A percentile compares a stretch with the other conserved stretches of the same genome.
These are phyloP conservation scores for Biston betularia DNA, from an alignment of 2,888 invertebrate species.

Conservation along the genomic window DNA sequence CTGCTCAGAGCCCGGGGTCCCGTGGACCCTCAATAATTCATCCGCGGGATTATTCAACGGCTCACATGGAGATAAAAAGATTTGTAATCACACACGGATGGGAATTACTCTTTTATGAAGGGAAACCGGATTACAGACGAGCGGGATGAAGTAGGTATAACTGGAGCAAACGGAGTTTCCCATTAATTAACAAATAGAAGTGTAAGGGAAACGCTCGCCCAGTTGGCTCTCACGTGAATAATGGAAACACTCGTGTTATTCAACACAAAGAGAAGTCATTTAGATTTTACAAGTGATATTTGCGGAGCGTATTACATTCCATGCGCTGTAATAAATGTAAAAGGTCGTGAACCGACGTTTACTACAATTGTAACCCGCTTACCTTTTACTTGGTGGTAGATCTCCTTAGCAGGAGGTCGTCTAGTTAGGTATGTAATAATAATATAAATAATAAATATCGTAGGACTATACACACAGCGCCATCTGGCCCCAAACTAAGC, in stretches of 20 bases:
- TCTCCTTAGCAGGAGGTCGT: no score
- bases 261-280: constrained; percentile 9
- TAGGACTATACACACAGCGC: no score
- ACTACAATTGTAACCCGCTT: no score
- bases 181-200: constrained; percentile 25
- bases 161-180: constrained; percentile 16
- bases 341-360: background rate
- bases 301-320: background rate
- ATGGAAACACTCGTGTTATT: background rate
- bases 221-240: constrained; percentile 8
- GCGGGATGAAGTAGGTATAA: constrained; percentile 35
- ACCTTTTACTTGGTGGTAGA: no score
- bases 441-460: no score
- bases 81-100: constrained; percentile 41
- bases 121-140: constrained; percentile 33
- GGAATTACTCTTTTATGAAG: constrained; percentile 37
- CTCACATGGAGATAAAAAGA: constrained; percentile 42
- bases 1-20: constrained; percentile 16
- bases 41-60: constrained; percentile 33
- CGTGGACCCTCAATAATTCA: constrained; percentile 34
- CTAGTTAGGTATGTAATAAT: no score
- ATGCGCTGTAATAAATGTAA: background rate
- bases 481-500: no score
- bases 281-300: constrained; percentile 1
- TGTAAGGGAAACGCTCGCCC: background rate